Conservation (phyloP, 2,113 vertebrate species). For the Heterotilapia buettikoferi region DNA sequence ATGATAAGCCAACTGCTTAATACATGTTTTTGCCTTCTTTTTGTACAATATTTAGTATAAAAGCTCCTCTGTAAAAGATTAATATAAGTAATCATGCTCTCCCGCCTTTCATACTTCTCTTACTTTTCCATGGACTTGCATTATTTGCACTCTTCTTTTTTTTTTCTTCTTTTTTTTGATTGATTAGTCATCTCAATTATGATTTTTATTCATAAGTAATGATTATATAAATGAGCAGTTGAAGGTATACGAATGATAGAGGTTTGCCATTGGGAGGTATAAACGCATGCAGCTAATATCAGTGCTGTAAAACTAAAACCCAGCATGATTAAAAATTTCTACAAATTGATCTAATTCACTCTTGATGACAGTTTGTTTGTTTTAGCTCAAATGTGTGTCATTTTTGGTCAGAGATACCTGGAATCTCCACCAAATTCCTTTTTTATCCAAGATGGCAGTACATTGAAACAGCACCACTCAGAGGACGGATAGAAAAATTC, state of each 20-base stretch:
- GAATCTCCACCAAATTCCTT: neutral
- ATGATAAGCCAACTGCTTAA: neutral
- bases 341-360: neutral
- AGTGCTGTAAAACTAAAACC: neutral
- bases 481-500: neutral
- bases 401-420: neutral
- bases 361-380: neutral
- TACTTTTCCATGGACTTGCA: neutral
- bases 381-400: neutral
- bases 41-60: neutral
- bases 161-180: accelerated
- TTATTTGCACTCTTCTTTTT: neutral
- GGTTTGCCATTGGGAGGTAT: neutral
- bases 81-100: neutral
- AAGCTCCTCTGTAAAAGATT: neutral
- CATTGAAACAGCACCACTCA: neutral
- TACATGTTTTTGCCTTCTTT: neutral
- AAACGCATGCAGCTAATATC: neutral
- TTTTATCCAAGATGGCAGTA: neutral
- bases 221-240: neutral
- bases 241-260: neutral
- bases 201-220: neutral
- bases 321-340: neutral
- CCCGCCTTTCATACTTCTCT: neutral
- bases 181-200: neutral